Evolutionary conservation across 1,140 invertebrate species (phyloP).

Genomic region (Telenomus remus): DNA sequence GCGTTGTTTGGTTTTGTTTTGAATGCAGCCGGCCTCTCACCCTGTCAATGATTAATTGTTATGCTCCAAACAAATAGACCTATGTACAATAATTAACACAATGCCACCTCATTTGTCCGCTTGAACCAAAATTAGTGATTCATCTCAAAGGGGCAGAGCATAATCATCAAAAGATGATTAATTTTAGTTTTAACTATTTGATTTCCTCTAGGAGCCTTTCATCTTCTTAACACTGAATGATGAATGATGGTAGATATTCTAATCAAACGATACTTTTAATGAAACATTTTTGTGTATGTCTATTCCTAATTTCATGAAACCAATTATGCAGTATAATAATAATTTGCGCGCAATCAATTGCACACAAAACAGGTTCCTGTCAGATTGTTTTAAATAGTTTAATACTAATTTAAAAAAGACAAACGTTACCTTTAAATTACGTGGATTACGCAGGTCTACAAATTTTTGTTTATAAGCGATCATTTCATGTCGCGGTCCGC

Average conservation of each 20-base stretch:
- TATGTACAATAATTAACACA: conserved; percentile 4
- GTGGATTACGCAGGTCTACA: conserved; percentile 71
- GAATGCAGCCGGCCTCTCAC: too few species aligned
- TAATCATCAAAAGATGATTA: conserved; percentile 40
- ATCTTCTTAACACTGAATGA: conserved; percentile 27
- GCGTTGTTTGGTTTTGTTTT: too few species aligned
- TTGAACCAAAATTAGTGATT: conserved; percentile 23
- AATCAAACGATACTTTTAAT: conserved; percentile 38
- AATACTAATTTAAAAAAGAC: conserved; percentile 22
- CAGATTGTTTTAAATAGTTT: too few species aligned
- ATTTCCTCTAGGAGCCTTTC: conserved; percentile 47
- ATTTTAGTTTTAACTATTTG: conserved; percentile 34
- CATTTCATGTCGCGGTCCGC: conserved; percentile 55
- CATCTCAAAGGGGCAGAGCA: conserved; percentile 30
- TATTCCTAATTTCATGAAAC: too few species aligned
- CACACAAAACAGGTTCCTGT: too few species aligned
- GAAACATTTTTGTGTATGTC: too few species aligned
- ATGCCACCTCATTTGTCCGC: conserved; percentile 15
- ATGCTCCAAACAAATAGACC: too few species aligned
- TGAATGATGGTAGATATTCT: conserved; percentile 19
- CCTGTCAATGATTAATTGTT: too few species aligned
- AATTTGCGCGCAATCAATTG: too few species aligned
- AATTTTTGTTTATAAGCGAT: conserved; percentile 60
- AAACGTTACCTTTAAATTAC: conserved; percentile 68
- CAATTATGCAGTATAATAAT: too few species aligned